Evolutionary conservation across 2,797 vertebrate genomes (phyloP).

Genomic region (Clamator glandarius): DNA sequence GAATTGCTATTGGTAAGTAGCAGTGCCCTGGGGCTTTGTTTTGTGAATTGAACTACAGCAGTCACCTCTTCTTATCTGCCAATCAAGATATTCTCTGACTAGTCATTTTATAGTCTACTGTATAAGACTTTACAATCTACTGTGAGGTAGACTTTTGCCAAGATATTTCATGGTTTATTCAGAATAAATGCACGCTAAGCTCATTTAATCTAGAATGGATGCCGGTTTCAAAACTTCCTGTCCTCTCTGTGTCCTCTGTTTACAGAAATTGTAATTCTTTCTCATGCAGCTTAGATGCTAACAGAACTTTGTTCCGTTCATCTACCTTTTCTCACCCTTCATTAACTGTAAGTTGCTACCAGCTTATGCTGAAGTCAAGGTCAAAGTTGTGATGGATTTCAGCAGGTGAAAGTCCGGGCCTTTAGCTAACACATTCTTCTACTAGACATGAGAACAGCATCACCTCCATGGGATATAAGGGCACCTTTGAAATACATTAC

Average conservation of each 20-base stretch:
- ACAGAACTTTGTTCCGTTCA: background rate
- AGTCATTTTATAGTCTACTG: conserved; percentile 32
- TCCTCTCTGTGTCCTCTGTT: background rate
- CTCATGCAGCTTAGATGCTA: background rate
- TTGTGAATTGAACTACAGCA: conserved; percentile 20
- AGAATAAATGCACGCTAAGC: background rate
- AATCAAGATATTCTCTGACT: conserved; percentile 8
- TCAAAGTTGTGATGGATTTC: background rate
- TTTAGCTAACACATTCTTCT: background rate
- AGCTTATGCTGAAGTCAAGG: background rate
- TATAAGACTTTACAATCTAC: background rate
- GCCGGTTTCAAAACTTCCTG: background rate
- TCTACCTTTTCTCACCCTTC: background rate
- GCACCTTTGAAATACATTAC: conserved; percentile 34
- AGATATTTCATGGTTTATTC: conserved; percentile 32
- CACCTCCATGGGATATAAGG: background rate
- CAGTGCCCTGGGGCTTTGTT: background rate
- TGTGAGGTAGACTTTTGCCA: background rate
- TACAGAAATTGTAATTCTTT: background rate
- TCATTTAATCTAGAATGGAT: conserved; percentile 17
- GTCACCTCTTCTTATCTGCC: conserved; percentile 44
- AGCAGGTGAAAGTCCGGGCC: conserved; percentile 30
- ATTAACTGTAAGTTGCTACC: background rate
- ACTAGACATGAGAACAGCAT: background rate
- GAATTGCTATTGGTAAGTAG: conserved; percentile 27